Conservation (phyloP, 2,113 vertebrate genomes). For the Mandrillus leucophaeus region DNA sequence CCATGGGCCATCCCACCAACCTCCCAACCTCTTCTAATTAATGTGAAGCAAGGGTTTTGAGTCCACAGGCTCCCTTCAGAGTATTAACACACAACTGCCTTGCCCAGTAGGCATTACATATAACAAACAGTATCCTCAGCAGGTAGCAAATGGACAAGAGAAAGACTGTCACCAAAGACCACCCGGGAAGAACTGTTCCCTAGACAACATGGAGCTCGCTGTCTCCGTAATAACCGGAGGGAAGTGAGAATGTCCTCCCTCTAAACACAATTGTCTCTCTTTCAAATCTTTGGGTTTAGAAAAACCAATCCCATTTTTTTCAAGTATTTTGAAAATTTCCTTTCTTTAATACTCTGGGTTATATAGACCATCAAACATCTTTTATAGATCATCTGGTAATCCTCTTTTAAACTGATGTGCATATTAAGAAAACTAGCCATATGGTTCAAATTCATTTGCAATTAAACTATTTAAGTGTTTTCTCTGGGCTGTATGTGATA, state of each 20-base stretch:
- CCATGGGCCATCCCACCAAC: accelerated
- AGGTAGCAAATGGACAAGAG: neutral
- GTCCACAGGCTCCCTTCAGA: neutral
- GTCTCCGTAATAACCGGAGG: neutral
- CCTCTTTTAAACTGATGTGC: neutral
- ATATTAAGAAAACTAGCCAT: neutral
- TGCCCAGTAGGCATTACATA: neutral
- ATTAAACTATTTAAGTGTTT: constrained; percentile 39
- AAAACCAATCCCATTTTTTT: neutral
- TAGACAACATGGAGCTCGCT: neutral
- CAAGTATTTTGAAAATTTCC: neutral
- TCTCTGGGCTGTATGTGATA: neutral
- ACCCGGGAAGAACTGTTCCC: neutral
- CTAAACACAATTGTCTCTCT: neutral
- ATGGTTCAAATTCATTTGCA: constrained; percentile 19
- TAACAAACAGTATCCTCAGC: neutral
- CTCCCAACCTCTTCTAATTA: neutral
- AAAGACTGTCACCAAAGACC: neutral
- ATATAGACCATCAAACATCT: neutral
- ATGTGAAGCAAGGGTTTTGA: neutral
- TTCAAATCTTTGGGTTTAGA: neutral
- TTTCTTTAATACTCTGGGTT: neutral
- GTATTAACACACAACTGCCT: neutral
- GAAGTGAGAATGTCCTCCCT: accelerated
- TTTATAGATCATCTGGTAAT: neutral